Conservation (phyloP, 2,797 vertebrate genomes). For the Mormyrops attenuatus region DNA sequence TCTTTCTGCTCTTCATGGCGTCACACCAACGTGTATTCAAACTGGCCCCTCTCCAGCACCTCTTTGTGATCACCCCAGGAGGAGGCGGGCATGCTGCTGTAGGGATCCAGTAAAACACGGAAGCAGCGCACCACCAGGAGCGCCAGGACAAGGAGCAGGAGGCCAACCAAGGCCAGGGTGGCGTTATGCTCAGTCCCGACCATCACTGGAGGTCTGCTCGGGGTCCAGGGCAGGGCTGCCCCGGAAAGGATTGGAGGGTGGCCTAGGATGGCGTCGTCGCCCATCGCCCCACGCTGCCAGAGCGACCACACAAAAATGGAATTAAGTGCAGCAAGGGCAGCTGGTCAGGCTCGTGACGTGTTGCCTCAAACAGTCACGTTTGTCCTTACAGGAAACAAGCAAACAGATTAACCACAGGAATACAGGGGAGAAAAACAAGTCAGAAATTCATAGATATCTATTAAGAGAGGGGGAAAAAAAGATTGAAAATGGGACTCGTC, state of each 20-base stretch:
- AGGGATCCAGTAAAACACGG: conserved; percentile 87
- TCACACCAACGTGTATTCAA: conserved; percentile 82
- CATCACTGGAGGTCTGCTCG: conserved; percentile 45
- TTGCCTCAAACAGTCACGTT: background rate
- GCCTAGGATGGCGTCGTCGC: conserved; percentile 54
- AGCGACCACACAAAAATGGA: background rate
- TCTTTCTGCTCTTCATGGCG: background rate
- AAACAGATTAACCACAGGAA: background rate
- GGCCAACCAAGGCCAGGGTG: conserved; percentile 82
- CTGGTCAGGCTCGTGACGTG: background rate
- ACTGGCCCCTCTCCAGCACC: conserved; percentile 81
- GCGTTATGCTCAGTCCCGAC: conserved; percentile 78
- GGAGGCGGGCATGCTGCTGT: conserved; percentile 89
- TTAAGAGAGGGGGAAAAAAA: background rate
- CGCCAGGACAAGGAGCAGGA: conserved; percentile 79
- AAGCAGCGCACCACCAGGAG: conserved; percentile 85
- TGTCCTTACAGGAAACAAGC: background rate
- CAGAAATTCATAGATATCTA: background rate
- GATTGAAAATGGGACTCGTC: background rate
- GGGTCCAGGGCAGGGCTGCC: conserved; percentile 48
- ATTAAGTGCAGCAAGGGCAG: background rate
- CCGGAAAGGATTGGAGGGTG: conserved; percentile 50
- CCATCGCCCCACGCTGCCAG: conserved; percentile 45
- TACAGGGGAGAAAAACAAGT: background rate
- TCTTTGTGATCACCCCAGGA: conserved; percentile 91